Evolutionary conservation across 2,113 vertebrate species (phyloP), one percentile per base, ranked within the genome.

Genomic region (Otis tarda): DNA sequence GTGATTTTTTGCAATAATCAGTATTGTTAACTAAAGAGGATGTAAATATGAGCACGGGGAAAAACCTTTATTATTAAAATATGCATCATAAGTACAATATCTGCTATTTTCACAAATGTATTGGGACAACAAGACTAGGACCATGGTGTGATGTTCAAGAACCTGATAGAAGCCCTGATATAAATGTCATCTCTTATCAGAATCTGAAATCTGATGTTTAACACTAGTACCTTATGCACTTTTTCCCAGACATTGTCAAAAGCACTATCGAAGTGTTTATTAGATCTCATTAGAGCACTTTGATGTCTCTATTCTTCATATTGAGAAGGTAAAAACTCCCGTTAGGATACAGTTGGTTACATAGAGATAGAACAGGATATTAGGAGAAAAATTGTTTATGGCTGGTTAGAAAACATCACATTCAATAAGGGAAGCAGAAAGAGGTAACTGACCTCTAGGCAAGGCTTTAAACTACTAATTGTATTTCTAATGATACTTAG

Each of bases 381-480:
- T n/a, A 64, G 33, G 24, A 28, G 0, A 25, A 55, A 90, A 84
- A 18, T 50, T 53, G 6, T 64, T 90, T 93, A 71, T 41, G n/a
- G 8, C 43, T 89, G 79, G 9, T 94, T 87, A 96, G 78, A 95
- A 87, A 94, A 89, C 86, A 68, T 52, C 27, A 59, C 78, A 52
- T 94, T 94, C 24, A 0, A 7, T 83, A 87, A 79, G n/a, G 13
- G 83, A 95, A 93, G 37, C 22, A 64, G 35, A 85, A 94, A 80
- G 85, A 45, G 60, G 14, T 93, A 87, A 63, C 64, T 47, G 63
- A 94, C 76, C 49, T 81, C 20, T 85, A 55, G 68, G 70, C 69
- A 94, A 95, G 33, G 11, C 82, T 96, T 98, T 95, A 90, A 96
- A 93, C 75, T 93, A 94, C 71, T 92, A 89, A 82, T 91, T 95